Conservation (phyloP, 2,888 invertebrate genomes). For the Brachycybe producta region DNA sequence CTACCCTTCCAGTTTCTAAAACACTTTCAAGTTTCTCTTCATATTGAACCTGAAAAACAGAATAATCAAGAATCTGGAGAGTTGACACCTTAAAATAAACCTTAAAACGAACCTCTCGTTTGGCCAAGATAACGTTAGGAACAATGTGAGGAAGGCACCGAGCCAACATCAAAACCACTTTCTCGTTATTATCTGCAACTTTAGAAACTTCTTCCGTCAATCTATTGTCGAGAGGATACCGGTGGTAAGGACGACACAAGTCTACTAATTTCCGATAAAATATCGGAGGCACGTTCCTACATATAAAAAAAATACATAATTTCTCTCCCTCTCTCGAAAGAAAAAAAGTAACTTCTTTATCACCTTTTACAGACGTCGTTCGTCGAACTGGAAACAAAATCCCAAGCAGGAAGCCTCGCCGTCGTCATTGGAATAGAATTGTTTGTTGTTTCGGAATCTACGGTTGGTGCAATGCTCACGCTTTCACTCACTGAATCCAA, state of each 20-base stretch:
- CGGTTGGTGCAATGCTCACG: no score
- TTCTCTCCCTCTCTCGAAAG: no score
- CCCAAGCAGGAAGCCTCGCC: no score
- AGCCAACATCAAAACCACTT: conserved; percentile 41
- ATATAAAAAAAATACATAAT: conserved; percentile 21
- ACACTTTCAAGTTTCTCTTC: no score
- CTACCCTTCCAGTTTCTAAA: no score
- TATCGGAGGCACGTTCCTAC: conserved; percentile 39
- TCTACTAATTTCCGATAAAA: conserved; percentile 44
- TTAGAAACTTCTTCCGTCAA: conserved; percentile 31
- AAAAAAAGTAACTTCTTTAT: no score
- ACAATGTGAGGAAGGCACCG: conserved; percentile 48
- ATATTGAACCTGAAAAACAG: no score
- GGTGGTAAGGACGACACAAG: conserved; percentile 37
- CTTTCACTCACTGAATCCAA: no score
- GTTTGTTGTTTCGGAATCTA: no score
- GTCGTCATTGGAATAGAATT: no score
- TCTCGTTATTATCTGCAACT: conserved; percentile 25
- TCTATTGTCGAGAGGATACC: conserved; percentile 32
- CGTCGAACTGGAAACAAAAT: no score
- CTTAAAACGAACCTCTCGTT: conserved; percentile 41
- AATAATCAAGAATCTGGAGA: conserved; percentile 4
- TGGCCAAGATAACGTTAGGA: conserved; percentile 53
- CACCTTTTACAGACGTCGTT: no score
- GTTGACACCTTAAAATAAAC: conserved; percentile 3